A percentile compares a stretch with the other conserved stretches of the same genome.
phyloP scores from a whole-genome alignment of 2,888 invertebrate species.

The Gortyna flavago region DNA sequence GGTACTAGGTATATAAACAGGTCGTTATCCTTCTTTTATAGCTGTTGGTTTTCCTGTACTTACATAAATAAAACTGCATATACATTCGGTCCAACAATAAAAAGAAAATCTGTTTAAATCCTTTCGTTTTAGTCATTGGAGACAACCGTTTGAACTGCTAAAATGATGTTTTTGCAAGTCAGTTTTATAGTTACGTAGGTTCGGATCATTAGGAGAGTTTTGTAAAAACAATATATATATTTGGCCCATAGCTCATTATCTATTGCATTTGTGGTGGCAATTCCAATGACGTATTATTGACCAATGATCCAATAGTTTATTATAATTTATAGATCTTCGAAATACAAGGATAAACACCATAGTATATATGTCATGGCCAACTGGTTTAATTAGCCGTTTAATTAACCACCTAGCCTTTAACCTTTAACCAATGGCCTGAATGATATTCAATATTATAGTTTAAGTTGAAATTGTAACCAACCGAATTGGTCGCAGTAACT shows the following conservation, averaged over 20 bases:
- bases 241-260: neutral
- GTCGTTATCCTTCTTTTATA: neutral
- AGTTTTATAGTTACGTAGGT: neutral
- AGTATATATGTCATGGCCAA: too few species aligned
- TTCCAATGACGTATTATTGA: neutral
- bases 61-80: neutral
- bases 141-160: neutral
- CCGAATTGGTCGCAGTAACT: too few species aligned
- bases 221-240: neutral
- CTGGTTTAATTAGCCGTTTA: too few species aligned
- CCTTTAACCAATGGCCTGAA: too few species aligned
- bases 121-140: neutral
- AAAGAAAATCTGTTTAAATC: neutral
- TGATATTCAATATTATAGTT: too few species aligned
- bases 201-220: neutral
- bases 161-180: neutral
- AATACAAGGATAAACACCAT: conserved; percentile 22
- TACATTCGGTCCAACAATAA: neutral
- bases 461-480: too few species aligned
- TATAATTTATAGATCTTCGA: neutral
- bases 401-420: too few species aligned
- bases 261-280: neutral
- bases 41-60: neutral
- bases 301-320: neutral
- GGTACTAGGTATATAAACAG: neutral